Percentiles rank a stretch among this genome's conserved stretches.
Conservation (phyloP, 2,888 invertebrate species). For the Dasysyrphus albostriatus region DNA sequence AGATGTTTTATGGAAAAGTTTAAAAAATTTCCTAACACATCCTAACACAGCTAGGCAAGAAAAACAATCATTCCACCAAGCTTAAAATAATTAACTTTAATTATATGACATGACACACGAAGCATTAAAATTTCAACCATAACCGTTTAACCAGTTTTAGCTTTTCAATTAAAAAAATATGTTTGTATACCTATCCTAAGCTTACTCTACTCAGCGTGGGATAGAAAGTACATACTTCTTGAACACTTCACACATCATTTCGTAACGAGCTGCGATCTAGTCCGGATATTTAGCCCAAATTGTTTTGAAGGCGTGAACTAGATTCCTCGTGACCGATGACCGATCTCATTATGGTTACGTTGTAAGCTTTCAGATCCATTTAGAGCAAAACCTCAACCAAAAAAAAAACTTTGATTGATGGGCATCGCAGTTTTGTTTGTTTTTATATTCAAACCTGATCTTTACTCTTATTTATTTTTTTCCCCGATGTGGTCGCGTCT, state of each 20-base stretch:
- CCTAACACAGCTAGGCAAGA: too few species aligned
- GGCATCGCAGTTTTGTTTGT: constrained; percentile 52
- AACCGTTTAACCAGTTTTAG: constrained; percentile 14
- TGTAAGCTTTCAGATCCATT: constrained; percentile 52
- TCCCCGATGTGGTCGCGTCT: constrained; percentile 25
- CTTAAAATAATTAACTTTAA: background rate
- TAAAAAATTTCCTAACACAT: too few species aligned
- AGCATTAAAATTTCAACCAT: background rate
- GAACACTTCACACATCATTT: constrained; percentile 47
- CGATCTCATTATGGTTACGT: constrained; percentile 43
- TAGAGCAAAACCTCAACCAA: constrained; percentile 32
- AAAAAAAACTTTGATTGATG: constrained; percentile 62
- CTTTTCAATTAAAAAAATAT: background rate
- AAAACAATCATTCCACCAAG: background rate
- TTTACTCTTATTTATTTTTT: background rate
- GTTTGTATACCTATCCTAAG: background rate
- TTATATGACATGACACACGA: background rate
- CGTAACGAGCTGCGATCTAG: constrained; percentile 30
- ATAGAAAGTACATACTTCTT: constrained; percentile 49
- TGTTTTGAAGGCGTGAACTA: constrained; percentile 61
- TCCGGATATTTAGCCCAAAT: constrained; percentile 44
- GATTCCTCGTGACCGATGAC: constrained; percentile 53
- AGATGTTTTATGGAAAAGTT: too few species aligned
- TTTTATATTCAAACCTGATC: constrained; percentile 31
- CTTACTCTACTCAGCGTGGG: constrained; percentile 42